Evolutionary conservation across 2,888 invertebrate species (phyloP).

Genomic region (Spodoptera picta): DNA sequence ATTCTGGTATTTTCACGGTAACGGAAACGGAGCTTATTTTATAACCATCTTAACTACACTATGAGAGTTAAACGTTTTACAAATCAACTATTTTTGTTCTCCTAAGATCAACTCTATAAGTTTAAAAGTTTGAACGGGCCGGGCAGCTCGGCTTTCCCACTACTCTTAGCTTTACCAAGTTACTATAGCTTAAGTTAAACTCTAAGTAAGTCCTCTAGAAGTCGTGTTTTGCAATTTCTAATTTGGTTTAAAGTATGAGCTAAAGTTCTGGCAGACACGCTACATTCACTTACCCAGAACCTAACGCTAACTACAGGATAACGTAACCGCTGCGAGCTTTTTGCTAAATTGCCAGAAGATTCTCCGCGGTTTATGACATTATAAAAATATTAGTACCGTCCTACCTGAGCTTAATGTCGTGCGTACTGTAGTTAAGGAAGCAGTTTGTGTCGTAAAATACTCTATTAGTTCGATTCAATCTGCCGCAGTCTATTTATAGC

Average conservation of each 20-base stretch:
- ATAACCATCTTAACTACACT: too few species aligned
- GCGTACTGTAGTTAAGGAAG: slow-evolving; percentile 2
- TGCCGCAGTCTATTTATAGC: slow-evolving; percentile 17
- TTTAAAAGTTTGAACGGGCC: slow-evolving; percentile 6
- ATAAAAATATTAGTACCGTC: slow-evolving; percentile 31
- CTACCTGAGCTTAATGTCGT: slow-evolving; percentile 10
- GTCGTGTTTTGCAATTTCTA: slow-evolving; percentile 51
- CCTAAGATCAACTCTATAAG: not conserved
- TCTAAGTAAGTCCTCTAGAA: slow-evolving; percentile 22
- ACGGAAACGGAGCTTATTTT: too few species aligned
- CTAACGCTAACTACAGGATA: slow-evolving; percentile 9
- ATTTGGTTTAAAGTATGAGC: slow-evolving; percentile 50
- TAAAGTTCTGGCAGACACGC: slow-evolving; percentile 40
- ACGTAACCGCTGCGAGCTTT: slow-evolving; percentile 17
- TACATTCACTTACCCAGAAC: slow-evolving; percentile 21
- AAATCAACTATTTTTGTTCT: slow-evolving; percentile 1
- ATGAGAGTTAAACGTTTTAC: too few species aligned
- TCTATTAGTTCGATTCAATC: slow-evolving; percentile 29
- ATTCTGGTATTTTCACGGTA: too few species aligned
- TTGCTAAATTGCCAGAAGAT: slow-evolving; percentile 28
- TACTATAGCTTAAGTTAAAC: slow-evolving; percentile 10
- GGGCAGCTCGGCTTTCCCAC: not conserved
- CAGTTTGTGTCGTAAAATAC: slow-evolving; percentile 21
- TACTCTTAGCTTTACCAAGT: slow-evolving; percentile 12
- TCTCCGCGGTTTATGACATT: slow-evolving; percentile 37